phyloP scores from a whole-genome alignment of 2,888 invertebrate species.

The Lacanobia oleracea region DNA sequence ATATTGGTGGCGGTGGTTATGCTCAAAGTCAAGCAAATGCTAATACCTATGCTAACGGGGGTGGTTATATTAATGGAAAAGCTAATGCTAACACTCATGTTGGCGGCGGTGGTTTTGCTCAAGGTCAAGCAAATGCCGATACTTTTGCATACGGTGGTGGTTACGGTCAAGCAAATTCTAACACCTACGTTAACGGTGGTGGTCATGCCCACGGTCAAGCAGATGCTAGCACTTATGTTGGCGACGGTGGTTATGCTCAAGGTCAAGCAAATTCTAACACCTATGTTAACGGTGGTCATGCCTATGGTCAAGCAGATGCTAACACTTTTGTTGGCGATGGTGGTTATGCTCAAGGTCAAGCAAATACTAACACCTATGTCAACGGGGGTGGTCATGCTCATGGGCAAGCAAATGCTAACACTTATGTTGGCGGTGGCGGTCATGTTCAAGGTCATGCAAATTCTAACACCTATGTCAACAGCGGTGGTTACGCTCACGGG shows the following conservation, averaged over 20 bases:
- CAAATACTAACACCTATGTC: not conserved
- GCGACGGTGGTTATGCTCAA: not conserved
- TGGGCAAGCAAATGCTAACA: not conserved
- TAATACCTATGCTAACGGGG: accelerated
- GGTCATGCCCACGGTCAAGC: not conserved
- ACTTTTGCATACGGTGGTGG: accelerated
- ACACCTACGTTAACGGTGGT: accelerated
- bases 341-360: not conserved
- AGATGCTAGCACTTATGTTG: not conserved
- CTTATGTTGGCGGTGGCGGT: not conserved
- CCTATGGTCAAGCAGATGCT: not conserved
- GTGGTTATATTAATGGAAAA: too few relatives aligned
- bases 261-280: not conserved
- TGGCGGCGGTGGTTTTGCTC: not conserved
- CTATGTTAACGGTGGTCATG: not conserved
- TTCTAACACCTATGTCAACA: not conserved
- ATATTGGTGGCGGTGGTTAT: accelerated
- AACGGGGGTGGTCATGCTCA: not conserved
- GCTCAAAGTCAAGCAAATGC: not conserved
- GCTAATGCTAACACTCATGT: not conserved
- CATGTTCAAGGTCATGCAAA: not conserved
- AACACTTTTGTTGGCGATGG: not conserved
- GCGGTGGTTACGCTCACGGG: not conserved
- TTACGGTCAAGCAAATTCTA: not conserved
- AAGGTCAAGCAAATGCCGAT: not conserved